Base-by-base conservation (phyloP, 2,888 invertebrate species). In the Rhorus exstirpatorius region DNA sequence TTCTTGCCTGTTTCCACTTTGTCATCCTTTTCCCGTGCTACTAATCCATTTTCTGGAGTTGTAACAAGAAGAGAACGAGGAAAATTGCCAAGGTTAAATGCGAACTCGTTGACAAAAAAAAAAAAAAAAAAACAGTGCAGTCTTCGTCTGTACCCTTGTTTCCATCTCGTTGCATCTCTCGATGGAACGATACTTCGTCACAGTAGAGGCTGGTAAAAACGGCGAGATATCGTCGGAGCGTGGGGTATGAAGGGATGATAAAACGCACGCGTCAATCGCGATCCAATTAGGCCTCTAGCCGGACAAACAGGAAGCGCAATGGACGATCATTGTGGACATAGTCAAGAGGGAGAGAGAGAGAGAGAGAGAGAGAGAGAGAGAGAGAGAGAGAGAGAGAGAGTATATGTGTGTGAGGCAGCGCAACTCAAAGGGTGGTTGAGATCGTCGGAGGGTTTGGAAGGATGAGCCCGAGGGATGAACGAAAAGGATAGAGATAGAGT, bases 221-320 rank as follows among this genome's bases (percentile, higher is more conserved):
- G 46, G 58, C 38, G 24, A 41, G 41, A 46, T 19, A 38, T 19
- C 8, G 17, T 6, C 19, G 21, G 17, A n/a, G 24, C 8, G 10
- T 24, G 31, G 67, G 24, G 76, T 31, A 75, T 8, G 26, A 63
- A 58, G 67, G 77, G 67, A 26, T 79, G 82, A 83, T 83, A 75
- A 83, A 83, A 83, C 68, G 80, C 83, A 78, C 77, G 83, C 77
- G 74, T 68, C 58, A 65, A 61, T 53, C 63, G 68, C 49, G 79
- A 83, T 83, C 82, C 82, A 83, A 79, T 75, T 84, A 79, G 76
- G 71, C 53, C 75, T 78, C 71, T 46, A 55, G 79, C 77, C 81
- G 70, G 46, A 81, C 72, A 83, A 83, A 79, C 72, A 82, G 79
- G 75, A 84, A 84, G 80, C 68, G 70, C 71, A 78, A 67, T 60